phyloP scores from a whole-genome alignment of 2,113 vertebrate genomes.

The Hemichromis elongatus region DNA sequence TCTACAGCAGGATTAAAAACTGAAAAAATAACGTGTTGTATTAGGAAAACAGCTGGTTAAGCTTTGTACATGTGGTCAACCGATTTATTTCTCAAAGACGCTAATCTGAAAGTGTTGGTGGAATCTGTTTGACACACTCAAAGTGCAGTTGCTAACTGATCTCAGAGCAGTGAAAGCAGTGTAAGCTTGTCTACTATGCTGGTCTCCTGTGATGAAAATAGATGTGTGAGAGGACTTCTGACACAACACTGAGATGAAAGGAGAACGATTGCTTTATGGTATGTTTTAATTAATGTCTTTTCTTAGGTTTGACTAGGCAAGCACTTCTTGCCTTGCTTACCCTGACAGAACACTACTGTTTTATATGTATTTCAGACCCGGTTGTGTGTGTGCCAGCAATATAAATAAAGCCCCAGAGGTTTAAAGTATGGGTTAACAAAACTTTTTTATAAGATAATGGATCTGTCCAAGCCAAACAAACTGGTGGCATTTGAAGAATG shows the following conservation, averaged over 20 bases:
- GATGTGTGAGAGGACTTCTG: neutral
- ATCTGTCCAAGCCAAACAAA: neutral
- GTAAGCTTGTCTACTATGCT: neutral
- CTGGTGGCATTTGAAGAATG: neutral
- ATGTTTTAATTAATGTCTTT: neutral
- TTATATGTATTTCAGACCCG: neutral
- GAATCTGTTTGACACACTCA: neutral
- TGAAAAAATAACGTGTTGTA: neutral
- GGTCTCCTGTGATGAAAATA: neutral
- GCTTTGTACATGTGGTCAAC: neutral
- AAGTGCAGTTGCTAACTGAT: neutral
- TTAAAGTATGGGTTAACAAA: neutral
- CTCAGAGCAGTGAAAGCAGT: neutral
- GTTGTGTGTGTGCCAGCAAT: fast-evolving
- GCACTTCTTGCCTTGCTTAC: neutral
- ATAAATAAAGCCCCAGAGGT: neutral
- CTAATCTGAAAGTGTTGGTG: neutral
- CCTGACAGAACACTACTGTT: neutral
- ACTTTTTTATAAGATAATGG: neutral
- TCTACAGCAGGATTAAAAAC: neutral
- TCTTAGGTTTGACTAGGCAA: neutral
- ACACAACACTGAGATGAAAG: neutral
- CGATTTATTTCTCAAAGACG: neutral
- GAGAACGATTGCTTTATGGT: neutral
- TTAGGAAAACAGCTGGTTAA: neutral